These are phyloP conservation scores for Acleris cristana DNA, from an alignment of 2,888 invertebrate genomes.

Conservation along the genomic window DNA sequence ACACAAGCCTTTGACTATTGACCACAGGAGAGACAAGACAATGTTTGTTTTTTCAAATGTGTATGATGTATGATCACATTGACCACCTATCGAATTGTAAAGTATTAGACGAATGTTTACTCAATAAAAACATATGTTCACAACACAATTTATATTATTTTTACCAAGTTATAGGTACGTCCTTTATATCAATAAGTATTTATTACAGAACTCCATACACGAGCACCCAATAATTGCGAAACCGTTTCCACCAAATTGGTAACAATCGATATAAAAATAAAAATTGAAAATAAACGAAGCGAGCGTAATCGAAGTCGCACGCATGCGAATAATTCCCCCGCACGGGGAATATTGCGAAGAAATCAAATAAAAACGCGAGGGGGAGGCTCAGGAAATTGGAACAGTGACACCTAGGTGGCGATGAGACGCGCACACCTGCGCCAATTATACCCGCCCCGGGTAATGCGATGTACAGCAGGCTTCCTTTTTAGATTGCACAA, in stretches of 20 bases:
- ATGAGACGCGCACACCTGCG: slow-evolving; percentile 55
- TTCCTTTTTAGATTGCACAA: slow-evolving; percentile 48
- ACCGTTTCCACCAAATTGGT: slow-evolving; percentile 11
- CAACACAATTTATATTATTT: no score
- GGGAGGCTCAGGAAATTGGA: slow-evolving; percentile 67
- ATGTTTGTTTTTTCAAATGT: no score
- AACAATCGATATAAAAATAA: slow-evolving; percentile 33
- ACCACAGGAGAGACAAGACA: no score
- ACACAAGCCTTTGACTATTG: no score
- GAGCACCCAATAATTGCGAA: no score
- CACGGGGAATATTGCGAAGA: slow-evolving; percentile 72
- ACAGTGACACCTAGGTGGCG: slow-evolving; percentile 63
- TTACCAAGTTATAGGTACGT: no score
- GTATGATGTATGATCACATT: no score
- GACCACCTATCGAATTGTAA: no score
- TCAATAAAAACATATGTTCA: no score
- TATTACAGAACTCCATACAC: no score
- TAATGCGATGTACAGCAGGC: slow-evolving; percentile 50
- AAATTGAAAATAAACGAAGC: slow-evolving; percentile 35
- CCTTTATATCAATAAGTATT: no score
- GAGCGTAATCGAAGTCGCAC: slow-evolving; percentile 43
- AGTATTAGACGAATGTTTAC: no score
- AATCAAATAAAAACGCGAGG: slow-evolving; percentile 65
- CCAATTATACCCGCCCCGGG: slow-evolving; percentile 56
- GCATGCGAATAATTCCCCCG: slow-evolving; percentile 54